Conservation (phyloP, 1,140 invertebrate genomes). For the Ruditapes philippinarum region DNA sequence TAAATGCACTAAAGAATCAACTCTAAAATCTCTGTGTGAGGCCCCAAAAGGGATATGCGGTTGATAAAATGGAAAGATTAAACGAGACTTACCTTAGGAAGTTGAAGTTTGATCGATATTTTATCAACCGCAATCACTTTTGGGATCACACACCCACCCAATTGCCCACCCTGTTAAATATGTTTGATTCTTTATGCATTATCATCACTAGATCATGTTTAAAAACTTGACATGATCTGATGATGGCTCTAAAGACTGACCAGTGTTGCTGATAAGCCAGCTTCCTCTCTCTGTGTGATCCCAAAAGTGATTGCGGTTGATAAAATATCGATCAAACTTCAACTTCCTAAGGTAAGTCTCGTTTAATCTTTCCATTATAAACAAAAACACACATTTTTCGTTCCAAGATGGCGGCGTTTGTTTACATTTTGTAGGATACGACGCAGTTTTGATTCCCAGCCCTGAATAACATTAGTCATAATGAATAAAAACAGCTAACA, state of each 20-base stretch:
- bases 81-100: constrained; percentile 11
- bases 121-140: constrained; percentile 1
- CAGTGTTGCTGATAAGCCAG: neutral
- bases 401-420: no score
- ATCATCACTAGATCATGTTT: neutral
- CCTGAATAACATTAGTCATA: no score
- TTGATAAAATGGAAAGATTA: constrained; percentile 9
- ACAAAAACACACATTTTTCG: no score
- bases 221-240: neutral
- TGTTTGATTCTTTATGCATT: neutral
- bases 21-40: constrained; percentile 25
- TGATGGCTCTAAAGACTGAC: neutral
- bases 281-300: constrained; percentile 15
- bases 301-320: neutral
- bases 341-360: neutral
- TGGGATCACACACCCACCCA: neutral
- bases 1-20: constrained; percentile 7
- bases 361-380: constrained; percentile 11
- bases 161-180: neutral
- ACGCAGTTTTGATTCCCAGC: no score
- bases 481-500: no score
- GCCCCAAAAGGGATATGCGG: neutral
- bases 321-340: neutral
- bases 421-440: no score
- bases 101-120: constrained; percentile 9